Evolutionary conservation across 2,888 invertebrate genomes (phyloP).

Genomic region (Creontiades dilutus): DNA sequence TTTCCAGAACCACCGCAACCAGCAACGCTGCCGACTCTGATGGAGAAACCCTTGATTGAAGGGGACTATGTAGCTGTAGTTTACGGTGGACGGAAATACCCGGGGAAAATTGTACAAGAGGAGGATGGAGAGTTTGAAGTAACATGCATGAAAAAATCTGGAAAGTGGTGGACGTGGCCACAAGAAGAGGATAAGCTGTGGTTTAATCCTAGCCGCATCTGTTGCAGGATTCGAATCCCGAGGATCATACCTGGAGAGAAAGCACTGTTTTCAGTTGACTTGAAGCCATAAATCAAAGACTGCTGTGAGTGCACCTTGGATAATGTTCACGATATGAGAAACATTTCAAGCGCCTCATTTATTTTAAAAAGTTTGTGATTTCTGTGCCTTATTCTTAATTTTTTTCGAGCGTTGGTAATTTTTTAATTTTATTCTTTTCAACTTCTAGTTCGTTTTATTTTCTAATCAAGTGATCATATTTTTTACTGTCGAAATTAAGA

Average conservation of each 20-base stretch:
- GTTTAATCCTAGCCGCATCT: background rate
- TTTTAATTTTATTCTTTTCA: no score
- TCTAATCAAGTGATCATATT: no score
- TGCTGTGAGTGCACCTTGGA: no score
- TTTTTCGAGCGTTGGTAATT: no score
- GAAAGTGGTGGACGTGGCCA: slow-evolving; percentile 55
- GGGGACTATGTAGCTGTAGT: background rate
- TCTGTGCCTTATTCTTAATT: no score
- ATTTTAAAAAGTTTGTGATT: no score
- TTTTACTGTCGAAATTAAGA: no score
- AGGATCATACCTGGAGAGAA: background rate
- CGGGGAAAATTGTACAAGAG: background rate
- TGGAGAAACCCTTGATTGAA: background rate
- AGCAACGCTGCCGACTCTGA: background rate
- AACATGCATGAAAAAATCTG: slow-evolving; percentile 35
- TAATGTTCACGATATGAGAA: no score
- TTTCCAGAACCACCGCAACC: background rate
- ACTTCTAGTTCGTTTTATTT: no score
- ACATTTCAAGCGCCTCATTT: no score
- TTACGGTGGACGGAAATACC: background rate
- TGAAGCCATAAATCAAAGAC: slow-evolving; percentile 49
- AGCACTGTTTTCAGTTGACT: background rate
- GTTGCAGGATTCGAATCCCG: slow-evolving; percentile 23
- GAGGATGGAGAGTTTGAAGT: slow-evolving; percentile 23
- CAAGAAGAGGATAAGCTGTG: slow-evolving; percentile 51